Evolutionary conservation across 2,797 vertebrate species (phyloP).

Genomic region (Nasua narica): DNA sequence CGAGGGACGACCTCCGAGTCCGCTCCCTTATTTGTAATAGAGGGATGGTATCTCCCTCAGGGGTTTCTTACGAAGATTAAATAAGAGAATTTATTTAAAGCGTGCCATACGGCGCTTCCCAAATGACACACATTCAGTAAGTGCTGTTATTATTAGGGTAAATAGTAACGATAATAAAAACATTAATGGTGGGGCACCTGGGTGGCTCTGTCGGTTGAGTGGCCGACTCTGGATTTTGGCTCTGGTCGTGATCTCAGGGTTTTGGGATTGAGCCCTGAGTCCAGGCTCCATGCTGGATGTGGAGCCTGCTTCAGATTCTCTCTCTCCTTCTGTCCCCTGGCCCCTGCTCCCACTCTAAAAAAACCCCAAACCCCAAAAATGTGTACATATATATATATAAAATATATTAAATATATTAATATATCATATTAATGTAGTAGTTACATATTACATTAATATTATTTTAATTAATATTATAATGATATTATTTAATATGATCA

Average conservation of each 20-base stretch:
- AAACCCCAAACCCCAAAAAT: too few relatives aligned
- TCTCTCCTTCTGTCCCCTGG: background rate
- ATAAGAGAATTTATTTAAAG: background rate
- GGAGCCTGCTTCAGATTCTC: background rate
- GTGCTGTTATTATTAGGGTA: background rate
- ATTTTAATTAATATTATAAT: too few relatives aligned
- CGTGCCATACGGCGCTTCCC: background rate
- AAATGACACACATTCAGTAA: background rate
- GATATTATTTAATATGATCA: too few relatives aligned
- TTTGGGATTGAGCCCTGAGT: background rate
- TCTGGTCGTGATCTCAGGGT: background rate
- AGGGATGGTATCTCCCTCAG: background rate
- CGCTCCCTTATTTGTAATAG: background rate
- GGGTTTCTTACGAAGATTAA: background rate
- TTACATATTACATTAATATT: too few relatives aligned
- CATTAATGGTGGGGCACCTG: background rate
- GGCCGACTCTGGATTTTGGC: background rate
- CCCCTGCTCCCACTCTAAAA: background rate
- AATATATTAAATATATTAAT: too few relatives aligned
- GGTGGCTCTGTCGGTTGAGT: background rate
- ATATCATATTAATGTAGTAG: too few relatives aligned
- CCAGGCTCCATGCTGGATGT: background rate
- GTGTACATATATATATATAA: too few relatives aligned
- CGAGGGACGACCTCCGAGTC: background rate
- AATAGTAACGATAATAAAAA: background rate